Evolutionary conservation across 2,888 invertebrate genomes (phyloP), one percentile per base, ranked within the genome.

Genomic region (Sympetrum striolatum): DNA sequence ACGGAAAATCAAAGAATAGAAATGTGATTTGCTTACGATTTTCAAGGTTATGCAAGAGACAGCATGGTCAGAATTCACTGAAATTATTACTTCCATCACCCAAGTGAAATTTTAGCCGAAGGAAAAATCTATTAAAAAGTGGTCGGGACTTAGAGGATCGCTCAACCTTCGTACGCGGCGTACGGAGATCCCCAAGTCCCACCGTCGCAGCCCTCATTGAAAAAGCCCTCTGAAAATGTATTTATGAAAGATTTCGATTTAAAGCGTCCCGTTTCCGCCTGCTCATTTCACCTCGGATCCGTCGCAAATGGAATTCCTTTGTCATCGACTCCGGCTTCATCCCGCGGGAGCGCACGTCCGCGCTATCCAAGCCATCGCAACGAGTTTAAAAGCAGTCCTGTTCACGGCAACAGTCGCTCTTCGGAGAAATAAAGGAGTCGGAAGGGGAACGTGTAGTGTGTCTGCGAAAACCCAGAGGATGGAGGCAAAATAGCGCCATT

Each of bases 211-310:
- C 6, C 18, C 53, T 1, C 1, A 53, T 2, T 53, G 15, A 53
- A 53, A 53, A 53, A 18, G 53, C 53, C 31, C 15, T 12, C 31
- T 3, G 0, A 14, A 73, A 31, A 25, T 12, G 73, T 10, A 73
- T 86, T 86, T 86, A 86, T 86, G 60, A 86, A 58, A 60, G 35
- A 86, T 86, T 86, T 60, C 37, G 86, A 64, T 86, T n/a, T 18
- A 60, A 35, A 22, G 31, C 60, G 2, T n/a, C 60, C 14, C 82
- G 2, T 44, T 10, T 86, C 60, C 37, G 31, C 60, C 25, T 86
- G 60, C 86, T 37, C 39, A 37, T 80, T 14, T 37, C 82, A 31
- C 58, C 64, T 60, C 82, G 82, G 22, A 31, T 14, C 6, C 53
- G 25, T 25, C 25, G 81, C 48, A 37, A 86, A 86, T 86, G 86